Conservation (phyloP, 2,113 vertebrate genomes). For the Pardalotus punctatus region DNA sequence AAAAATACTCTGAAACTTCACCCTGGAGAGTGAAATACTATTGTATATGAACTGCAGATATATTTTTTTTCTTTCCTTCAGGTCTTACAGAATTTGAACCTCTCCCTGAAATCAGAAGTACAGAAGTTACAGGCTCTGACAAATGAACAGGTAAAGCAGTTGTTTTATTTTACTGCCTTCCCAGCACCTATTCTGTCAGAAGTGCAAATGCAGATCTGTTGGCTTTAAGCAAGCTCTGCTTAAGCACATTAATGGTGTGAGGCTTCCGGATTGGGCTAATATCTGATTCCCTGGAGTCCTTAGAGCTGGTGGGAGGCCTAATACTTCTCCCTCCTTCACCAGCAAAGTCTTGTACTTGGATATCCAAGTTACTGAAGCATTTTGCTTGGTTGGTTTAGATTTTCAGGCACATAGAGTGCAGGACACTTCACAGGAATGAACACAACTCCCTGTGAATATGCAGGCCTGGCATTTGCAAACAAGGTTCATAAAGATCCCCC, state of each 20-base stretch:
- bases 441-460: background rate
- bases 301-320: background rate
- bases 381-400: background rate
- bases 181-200: background rate
- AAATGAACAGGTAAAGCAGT: constrained; percentile 85
- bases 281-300: background rate
- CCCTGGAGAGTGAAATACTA: background rate
- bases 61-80: constrained; percentile 34
- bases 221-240: background rate
- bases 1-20: background rate
- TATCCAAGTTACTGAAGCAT: background rate
- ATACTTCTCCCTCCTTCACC: background rate
- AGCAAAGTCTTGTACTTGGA: background rate
- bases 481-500: background rate
- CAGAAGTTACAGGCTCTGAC: constrained; percentile 88
- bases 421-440: background rate
- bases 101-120: constrained; percentile 85
- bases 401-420: background rate
- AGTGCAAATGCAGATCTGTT: background rate
- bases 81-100: constrained; percentile 90
- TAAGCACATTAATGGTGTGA: background rate
- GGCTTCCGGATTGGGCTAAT: background rate
- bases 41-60: background rate
- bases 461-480: background rate
- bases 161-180: background rate